Evolutionary conservation across 1,140 invertebrate genomes (phyloP).

Genomic region (Pogonomyrmex californicus): DNA sequence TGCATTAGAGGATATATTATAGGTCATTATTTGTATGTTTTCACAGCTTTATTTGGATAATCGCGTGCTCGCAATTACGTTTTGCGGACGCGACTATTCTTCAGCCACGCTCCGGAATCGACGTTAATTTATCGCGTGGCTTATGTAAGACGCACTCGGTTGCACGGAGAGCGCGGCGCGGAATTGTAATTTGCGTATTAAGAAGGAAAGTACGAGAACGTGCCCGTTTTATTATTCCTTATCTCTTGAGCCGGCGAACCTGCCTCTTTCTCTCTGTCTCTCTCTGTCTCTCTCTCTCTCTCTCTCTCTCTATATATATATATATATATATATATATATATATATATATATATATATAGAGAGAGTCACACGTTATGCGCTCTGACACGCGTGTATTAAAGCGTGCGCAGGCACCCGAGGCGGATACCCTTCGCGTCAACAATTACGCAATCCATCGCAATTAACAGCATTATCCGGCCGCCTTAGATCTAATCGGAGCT

Average conservation of each 20-base stretch:
- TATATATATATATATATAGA: background rate
- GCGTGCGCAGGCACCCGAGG: conserved; percentile 16
- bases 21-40: conserved; percentile 29
- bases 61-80: conserved; percentile 13
- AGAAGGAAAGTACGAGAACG: conserved; percentile 72
- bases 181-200: conserved; percentile 59
- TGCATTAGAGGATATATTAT: conserved; percentile 30
- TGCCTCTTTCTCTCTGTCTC: conserved; percentile 4
- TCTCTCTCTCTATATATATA: background rate
- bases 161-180: conserved; percentile 21
- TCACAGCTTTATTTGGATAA: conserved; percentile 53
- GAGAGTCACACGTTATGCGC: conserved; percentile 40
- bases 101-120: conserved; percentile 31
- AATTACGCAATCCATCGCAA: conserved; percentile 79
- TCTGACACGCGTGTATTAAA: conserved; percentile 45
- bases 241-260: conserved; percentile 11
- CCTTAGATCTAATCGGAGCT: conserved; percentile 75
- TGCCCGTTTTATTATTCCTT: conserved; percentile 48
- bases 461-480: conserved; percentile 74
- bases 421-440: conserved; percentile 53
- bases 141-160: conserved; percentile 26
- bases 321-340: too few relatives aligned
- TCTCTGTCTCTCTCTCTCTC: background rate
- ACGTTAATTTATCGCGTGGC: conserved; percentile 45
- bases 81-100: background rate